These are phyloP conservation scores for Ophthalmolycus amberensis DNA, from an alignment of 2,113 vertebrate species.

Conservation along the genomic window DNA sequence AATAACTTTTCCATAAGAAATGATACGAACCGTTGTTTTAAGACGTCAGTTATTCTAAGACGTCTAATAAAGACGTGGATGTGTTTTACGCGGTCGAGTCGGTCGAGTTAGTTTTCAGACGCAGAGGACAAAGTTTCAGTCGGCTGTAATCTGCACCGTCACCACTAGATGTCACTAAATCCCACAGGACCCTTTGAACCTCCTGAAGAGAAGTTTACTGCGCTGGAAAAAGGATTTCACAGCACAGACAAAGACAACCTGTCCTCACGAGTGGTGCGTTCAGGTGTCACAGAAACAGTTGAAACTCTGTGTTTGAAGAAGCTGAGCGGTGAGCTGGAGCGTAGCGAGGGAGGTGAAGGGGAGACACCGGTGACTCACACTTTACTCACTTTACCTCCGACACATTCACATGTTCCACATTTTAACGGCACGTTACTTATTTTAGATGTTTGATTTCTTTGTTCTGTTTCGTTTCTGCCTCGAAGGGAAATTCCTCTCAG, in stretches of 20 bases:
- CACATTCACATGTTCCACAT: constrained; percentile 2
- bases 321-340: background rate
- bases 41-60: too few relatives aligned
- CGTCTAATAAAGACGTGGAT: too few relatives aligned
- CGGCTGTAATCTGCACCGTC: background rate
- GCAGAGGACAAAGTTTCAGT: background rate
- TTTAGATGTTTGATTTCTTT: background rate
- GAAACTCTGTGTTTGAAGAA: background rate
- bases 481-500: background rate
- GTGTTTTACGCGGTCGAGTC: too few relatives aligned
- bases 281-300: background rate
- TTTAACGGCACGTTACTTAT: constrained; percentile 26
- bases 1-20: too few relatives aligned
- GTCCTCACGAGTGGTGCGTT: too few relatives aligned
- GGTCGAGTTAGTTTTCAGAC: too few relatives aligned
- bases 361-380: constrained; percentile 52
- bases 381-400: constrained; percentile 22
- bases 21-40: too few relatives aligned
- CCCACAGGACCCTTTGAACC: background rate
- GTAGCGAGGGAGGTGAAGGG: constrained; percentile 12
- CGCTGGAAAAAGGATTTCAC: too few relatives aligned
- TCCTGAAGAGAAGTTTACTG: too few relatives aligned
- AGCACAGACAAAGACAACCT: too few relatives aligned
- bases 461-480: background rate
- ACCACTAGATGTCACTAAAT: background rate